Conservation (phyloP, 2,888 invertebrate species). For the Corbicula japonica region DNA sequence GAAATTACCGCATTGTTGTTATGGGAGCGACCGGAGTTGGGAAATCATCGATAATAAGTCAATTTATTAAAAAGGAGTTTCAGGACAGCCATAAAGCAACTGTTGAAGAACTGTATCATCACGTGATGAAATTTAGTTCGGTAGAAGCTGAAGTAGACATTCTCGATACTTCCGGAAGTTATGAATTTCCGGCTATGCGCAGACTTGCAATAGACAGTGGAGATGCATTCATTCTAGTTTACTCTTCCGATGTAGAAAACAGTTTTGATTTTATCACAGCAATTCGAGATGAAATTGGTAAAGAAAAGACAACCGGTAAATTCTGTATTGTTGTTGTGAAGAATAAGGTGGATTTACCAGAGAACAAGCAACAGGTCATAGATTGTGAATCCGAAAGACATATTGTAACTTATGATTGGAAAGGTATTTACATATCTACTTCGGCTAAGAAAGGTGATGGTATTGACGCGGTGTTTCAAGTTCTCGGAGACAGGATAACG, state of each 20-base stretch:
- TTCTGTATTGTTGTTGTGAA: slow-evolving; percentile 78
- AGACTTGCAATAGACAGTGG: slow-evolving; percentile 84
- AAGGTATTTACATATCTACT: slow-evolving; percentile 96
- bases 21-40: slow-evolving; percentile 86
- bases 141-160: slow-evolving; percentile 78
- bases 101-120: slow-evolving; percentile 86
- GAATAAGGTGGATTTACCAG: slow-evolving; percentile 77
- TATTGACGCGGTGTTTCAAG: slow-evolving; percentile 91
- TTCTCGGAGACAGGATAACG: slow-evolving; percentile 88
- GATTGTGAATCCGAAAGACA: slow-evolving; percentile 91
- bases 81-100: slow-evolving; percentile 84
- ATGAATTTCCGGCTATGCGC: slow-evolving; percentile 86
- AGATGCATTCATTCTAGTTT: slow-evolving; percentile 86
- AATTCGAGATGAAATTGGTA: slow-evolving; percentile 77
- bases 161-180: slow-evolving; percentile 85
- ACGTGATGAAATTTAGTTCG: slow-evolving; percentile 83
- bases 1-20: slow-evolving; percentile 79
- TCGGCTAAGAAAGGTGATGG: slow-evolving; percentile 96
- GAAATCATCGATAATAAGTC: slow-evolving; percentile 85
- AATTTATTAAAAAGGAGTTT: slow-evolving; percentile 85
- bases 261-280: slow-evolving; percentile 83
- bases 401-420: slow-evolving; percentile 95
- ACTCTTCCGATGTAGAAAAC: slow-evolving; percentile 81
- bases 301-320: slow-evolving; percentile 64
- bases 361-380: slow-evolving; percentile 70